Conservation (phyloP, 2,113 vertebrate genomes). For the Aldabrachelys gigantea region DNA sequence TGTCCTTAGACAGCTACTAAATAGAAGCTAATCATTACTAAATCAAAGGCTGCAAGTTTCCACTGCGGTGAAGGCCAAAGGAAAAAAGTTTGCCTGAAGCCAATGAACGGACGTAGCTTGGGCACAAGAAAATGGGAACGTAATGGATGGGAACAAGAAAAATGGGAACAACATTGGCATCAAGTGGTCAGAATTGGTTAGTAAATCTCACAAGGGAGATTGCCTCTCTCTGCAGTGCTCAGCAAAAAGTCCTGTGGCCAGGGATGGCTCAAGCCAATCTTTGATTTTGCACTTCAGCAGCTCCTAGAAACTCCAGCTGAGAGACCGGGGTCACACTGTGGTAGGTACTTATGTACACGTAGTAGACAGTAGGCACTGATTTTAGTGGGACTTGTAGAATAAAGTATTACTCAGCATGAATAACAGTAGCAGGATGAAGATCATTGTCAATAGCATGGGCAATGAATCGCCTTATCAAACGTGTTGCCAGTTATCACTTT, state of each 20-base stretch:
- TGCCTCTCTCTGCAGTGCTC: neutral
- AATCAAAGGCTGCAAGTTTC: neutral
- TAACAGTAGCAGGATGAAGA: no score
- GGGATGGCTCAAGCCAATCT: neutral
- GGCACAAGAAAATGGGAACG: neutral
- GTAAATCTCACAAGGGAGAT: neutral
- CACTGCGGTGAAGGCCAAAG: neutral
- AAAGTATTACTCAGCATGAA: neutral
- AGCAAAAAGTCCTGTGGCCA: neutral
- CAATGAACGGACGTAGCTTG: neutral
- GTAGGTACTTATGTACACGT: neutral
- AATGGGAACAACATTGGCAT: neutral
- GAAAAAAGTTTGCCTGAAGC: neutral
- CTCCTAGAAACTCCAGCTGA: neutral
- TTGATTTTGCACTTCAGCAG: neutral
- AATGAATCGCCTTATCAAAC: neutral
- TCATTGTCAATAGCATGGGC: neutral
- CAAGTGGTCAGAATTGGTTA: no score
- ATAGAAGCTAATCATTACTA: fast-evolving
- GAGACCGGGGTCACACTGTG: neutral
- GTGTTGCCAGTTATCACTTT: neutral
- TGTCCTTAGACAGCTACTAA: fast-evolving
- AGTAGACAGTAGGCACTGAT: neutral
- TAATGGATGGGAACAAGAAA: neutral
- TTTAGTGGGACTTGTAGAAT: neutral